Evolutionary conservation across 2,797 vertebrate genomes (phyloP), one percentile per base, ranked within the genome.

Genomic region (Chelmon rostratus): DNA sequence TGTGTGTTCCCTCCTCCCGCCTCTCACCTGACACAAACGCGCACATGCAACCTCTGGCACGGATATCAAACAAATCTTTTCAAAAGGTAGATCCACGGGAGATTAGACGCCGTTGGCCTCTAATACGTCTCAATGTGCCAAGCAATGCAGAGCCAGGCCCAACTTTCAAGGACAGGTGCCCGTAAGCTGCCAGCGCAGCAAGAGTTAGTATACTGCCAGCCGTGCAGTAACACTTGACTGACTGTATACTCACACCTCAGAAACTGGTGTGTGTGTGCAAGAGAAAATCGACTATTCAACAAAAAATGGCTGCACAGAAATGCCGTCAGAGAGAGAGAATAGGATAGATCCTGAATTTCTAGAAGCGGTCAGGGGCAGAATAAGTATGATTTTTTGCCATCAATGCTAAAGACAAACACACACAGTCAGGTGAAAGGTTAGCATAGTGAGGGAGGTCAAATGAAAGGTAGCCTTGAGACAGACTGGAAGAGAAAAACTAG

Each of bases 11-110:
- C 54, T 23, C 52, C 31, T 28, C 37, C 46, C 40, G 46, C 15
- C 54, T 66, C 46, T 47, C 21, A 76, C 31, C 75, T n/a, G 44
- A 76, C 59, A 38, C 44, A 44, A 54, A 70, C 67, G 64, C 23
- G 62, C 61, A 73, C 71, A 74, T 9, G 33, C 67, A 63, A 73
- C 80, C 77, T 83, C 84, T 82, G 86, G 87, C 85, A 71, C 46
- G 35, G 76, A 81, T 89, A 92, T 93, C 92, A 91, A 91, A 91
- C 89, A 89, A 88, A 91, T 91, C 81, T 90, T 86, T 89, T 86
- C 79, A 88, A 89, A 68, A 90, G 86, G 88, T 86, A 81, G 67
- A 73, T 86, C 88, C 84, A 72, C 56, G 47, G 87, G 79, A 90
- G 88, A 89, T 90, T 84, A 89, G 89, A 78, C 74, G 83, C 75